Conservation (phyloP, 2,888 invertebrate species). For the Ctena decussata region DNA sequence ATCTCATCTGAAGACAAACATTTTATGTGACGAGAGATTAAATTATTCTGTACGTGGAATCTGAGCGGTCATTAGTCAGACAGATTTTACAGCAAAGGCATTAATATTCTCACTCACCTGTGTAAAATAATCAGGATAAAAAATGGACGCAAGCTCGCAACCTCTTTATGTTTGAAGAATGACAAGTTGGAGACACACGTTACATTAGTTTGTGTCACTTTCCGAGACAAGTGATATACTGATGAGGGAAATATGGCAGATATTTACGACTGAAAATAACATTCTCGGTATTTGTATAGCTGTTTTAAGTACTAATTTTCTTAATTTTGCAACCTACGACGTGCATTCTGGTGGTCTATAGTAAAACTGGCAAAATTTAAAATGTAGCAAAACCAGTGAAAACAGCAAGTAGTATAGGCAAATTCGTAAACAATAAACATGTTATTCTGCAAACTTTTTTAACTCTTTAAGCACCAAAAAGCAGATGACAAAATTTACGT, state of each 20-base stretch:
- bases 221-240: not conserved
- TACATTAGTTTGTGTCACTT: slow-evolving; percentile 12
- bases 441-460: no score
- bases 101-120: slow-evolving; percentile 10
- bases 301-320: not conserved
- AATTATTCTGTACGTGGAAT: not conserved
- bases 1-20: not conserved
- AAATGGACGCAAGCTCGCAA: not conserved
- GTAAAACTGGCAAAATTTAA: no score
- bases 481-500: no score
- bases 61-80: slow-evolving; percentile 8
- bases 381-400: no score
- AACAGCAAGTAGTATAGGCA: no score
- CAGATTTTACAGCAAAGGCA: not conserved
- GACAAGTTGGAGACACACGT: not conserved
- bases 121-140: slow-evolving; percentile 13
- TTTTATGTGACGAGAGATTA: slow-evolving; percentile 11
- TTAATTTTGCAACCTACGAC: not conserved
- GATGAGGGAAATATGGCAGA: not conserved
- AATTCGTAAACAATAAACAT: no score
- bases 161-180: slow-evolving; percentile 8
- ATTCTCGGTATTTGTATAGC: not conserved
- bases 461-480: no score
- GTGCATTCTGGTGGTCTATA: no score
- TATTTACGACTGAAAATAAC: not conserved